Evolutionary conservation across 1,140 invertebrate species (phyloP), one percentile per base, ranked within the genome.

Genomic region (Drosophila grimshawi): DNA sequence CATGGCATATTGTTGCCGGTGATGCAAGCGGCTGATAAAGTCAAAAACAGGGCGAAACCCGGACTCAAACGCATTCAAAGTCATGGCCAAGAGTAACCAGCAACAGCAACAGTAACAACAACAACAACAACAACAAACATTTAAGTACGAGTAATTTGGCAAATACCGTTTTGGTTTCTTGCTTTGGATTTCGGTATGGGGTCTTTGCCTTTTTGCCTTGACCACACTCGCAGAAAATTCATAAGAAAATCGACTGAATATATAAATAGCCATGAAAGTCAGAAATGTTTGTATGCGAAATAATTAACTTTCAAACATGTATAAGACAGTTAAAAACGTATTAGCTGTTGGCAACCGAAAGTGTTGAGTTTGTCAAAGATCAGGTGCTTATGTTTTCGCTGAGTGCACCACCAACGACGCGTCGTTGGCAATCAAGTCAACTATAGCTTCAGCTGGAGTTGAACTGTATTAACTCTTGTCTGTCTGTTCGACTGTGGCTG

Each of bases 401-500:
- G 10, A 43, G 39, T 43, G 39, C 39, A 43, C 83, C 83, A 86
- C 80, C 72, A 78, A 68, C 83, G 65, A 78, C 65, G 78, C 62
- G 81, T 74, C 63, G 73, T 43, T 55, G 83, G 80, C 80, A 86
- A 88, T 86, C 83, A 86, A 88, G 83, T 83, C 83, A 88, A 81
- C 75, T 69, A 35, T 56, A 52, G 55, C 64, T 72, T 45, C 33
- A 70, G 49, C 61, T 76, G 69, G 56, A 77, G 85, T 76, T 82
- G 85, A 89, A 88, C 85, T 89, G 85, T 88, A 89, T 89, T 88
- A 89, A 86, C 85, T 83, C 74, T 88, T 77, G 73, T 77, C 67
- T 76, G 76, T 72, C 69, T 19, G 19, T 19, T 19, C 19, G 19
- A 19, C 78, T 67, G 66, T 61, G 41, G 65, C 82, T 76, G 73